Conservation (phyloP, 2,113 vertebrate genomes). For the Limnothrissa miodon region DNA sequence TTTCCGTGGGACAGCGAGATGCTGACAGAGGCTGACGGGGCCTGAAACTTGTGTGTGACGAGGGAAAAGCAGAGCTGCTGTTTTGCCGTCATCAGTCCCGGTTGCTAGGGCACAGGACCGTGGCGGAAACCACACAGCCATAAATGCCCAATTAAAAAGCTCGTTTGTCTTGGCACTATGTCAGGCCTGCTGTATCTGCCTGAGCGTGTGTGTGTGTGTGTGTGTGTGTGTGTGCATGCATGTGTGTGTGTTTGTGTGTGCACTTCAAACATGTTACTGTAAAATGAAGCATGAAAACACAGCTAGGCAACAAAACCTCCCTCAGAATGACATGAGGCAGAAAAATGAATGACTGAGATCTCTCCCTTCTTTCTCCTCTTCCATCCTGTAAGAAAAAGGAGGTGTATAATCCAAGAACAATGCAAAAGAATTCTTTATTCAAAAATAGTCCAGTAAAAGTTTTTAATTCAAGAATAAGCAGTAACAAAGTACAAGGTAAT, state of each 20-base stretch:
- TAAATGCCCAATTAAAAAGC: too few relatives aligned
- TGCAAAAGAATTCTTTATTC: too few relatives aligned
- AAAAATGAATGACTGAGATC: neutral
- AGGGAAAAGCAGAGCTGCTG: neutral
- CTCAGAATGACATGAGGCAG: neutral
- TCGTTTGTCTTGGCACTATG: conserved; percentile 21
- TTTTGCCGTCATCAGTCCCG: conserved; percentile 22
- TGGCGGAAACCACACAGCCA: conserved; percentile 29
- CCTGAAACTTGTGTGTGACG: neutral
- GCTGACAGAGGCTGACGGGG: neutral
- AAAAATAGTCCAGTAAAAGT: too few relatives aligned
- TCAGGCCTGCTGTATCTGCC: neutral
- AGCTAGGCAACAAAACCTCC: neutral
- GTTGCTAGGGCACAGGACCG: conserved; percentile 40
- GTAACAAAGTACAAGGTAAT: too few relatives aligned
- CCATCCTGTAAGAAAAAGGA: too few relatives aligned
- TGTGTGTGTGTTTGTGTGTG: conserved; percentile 12
- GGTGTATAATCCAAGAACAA: too few relatives aligned
- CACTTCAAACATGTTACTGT: neutral
- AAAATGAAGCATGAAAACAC: neutral
- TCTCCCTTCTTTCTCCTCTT: too few relatives aligned
- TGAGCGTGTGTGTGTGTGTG: conserved; percentile 1
- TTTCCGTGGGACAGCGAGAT: neutral
- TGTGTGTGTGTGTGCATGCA: neutral
- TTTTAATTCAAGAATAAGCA: too few relatives aligned